Base-by-base conservation (phyloP, 92 coral and sea anemone species). In the Epizoanthus ramosus region DNA sequence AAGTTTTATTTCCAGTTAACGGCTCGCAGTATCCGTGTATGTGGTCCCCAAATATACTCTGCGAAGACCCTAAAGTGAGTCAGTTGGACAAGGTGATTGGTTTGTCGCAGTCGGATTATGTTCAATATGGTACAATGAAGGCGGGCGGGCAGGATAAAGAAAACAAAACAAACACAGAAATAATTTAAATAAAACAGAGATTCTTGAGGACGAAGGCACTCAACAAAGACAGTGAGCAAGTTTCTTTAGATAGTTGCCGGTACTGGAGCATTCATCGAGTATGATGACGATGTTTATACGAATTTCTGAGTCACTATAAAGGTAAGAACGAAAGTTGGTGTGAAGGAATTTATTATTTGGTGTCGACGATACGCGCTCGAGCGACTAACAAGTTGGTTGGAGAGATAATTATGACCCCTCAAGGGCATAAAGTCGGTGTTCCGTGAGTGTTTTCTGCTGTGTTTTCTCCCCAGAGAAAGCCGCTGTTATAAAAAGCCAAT, bases 111-210 rank as follows among this genome's bases (percentile, higher is more conserved):
- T 22, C 63, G 43, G 14, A 43, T 60, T 77, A 37, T 14, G 58
- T 61, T 21, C 28, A 60, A 35, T n/a, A 22, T 37, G 39, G 16
- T 61, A 57, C 67, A 57, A 75, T 39, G 82, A 39, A 77, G 6
- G 57, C 79, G 63, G 85, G 84, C 89, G 92, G 92, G 74, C 86
- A 74, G 68, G 19, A 74, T 57, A 63, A 85, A 85, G 92, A 43
- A 80, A 85, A 67, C 67, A 85, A 74, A 75, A 64, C 79, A 80
- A 53, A 85, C 75, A 73, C 75, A 73, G 57, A 50, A 17, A 83
- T 63, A 73, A 73, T 85, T 85, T 85, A 79, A 89, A 74, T 75
- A 70, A 60, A 68, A 74, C 79, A 66, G 59, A 28, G 74, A 68
- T 9, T 57, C 65, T 67, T 17, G 68, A 76, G 54, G 19, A 35